Evolutionary conservation across 2,113 vertebrate genomes (phyloP).

Genomic region (Etheostoma cragini): DNA sequence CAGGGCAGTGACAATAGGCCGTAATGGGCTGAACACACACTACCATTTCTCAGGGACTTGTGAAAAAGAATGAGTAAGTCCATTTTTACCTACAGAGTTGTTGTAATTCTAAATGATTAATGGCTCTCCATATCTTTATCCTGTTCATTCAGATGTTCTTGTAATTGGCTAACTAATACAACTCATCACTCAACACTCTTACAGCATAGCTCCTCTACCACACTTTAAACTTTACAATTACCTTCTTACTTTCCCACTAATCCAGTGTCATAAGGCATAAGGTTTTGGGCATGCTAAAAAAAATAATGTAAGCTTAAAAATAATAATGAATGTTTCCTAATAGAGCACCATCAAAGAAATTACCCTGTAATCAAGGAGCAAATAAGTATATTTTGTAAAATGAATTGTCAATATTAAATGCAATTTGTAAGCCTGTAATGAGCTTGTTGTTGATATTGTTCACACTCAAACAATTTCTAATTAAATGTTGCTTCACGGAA

Average conservation of each 20-base stretch:
- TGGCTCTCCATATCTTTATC: conserved; percentile 33
- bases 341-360: not conserved
- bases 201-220: conserved; percentile 1
- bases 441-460: conserved; percentile 48
- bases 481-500: conserved; percentile 43
- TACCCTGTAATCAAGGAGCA: not conserved
- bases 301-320: not conserved
- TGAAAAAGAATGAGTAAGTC: conserved; percentile 59
- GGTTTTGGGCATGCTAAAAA: not conserved
- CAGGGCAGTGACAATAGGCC: conserved; percentile 6
- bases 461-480: conserved; percentile 52
- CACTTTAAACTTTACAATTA: conserved; percentile 15
- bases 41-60: conserved; percentile 22
- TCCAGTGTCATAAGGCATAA: not conserved
- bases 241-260: conserved; percentile 2
- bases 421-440: conserved; percentile 34
- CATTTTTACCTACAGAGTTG: conserved; percentile 48
- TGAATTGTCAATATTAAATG: conserved; percentile 15
- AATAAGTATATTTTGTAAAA: not conserved
- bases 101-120: conserved; percentile 62
- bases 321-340: conserved; percentile 1
- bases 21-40: conserved; percentile 12
- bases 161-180: conserved; percentile 70
- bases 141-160: conserved; percentile 61
- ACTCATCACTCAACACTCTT: conserved; percentile 64